Evolutionary conservation across 2,797 vertebrate species (phyloP), one percentile per base, ranked within the genome.

Genomic region (Peromyscus eremicus): DNA sequence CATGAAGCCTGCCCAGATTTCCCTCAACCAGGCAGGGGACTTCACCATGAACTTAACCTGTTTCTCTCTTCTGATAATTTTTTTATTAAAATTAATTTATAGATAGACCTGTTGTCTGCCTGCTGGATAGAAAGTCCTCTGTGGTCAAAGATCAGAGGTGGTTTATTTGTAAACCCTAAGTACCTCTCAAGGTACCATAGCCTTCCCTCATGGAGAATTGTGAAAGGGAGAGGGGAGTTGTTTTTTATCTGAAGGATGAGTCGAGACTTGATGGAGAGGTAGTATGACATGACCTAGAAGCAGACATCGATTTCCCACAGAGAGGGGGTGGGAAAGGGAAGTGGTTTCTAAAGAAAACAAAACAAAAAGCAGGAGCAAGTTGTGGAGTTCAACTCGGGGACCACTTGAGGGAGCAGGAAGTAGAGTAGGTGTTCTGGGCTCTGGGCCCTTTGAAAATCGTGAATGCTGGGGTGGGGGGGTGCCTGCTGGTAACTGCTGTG

Each of bases 1-100:
- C 88, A 43, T 6, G 37, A 87, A 92, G 94, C 49, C 82, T 92
- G n/a, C 80, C 77, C 37, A 32, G 55, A 93, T 95, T 91, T 81
- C 55, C 73, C 17, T 75, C 40, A 75, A 43, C 40, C 29, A 88
- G 34, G 68, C 46, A 11, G 6, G 81, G 68, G 64, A 46, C 4
- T 17, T 84, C 81, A 37, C 91, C n/a, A 27, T n/a, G 23, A 79
- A 77, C 32, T 75, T 43, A 6, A 46, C 49, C 81, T 66, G 40
- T 37, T 62, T 71, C 52, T 91, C 27, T 94, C 46, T 85, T 40
- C 37, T 75, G 23, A 34, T 77, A 25, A 37, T 64, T 46, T 84
- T 66, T 92, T 52, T 80, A 16, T 37, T 70, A 52, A 80, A 75
- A 46, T 73, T 91, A 27, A 52, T 73, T 68, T 87, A 52, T 70